Evolutionary conservation across 2,113 vertebrate genomes (phyloP), one percentile per base, ranked within the genome.

Genomic region (Empidonax traillii): DNA sequence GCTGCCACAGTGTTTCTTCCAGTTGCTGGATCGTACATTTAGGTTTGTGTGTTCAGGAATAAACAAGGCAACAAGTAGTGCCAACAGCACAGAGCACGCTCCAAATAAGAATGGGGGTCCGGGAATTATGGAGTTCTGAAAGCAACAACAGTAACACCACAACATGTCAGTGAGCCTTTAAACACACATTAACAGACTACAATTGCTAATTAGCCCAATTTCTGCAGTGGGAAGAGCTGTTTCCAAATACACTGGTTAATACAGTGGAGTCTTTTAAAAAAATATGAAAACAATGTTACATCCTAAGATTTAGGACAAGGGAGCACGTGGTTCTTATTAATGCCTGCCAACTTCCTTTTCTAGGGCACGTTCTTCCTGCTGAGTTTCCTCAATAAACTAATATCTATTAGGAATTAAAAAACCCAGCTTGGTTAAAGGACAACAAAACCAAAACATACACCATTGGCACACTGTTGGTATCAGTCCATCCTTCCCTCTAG

Each of bases 31-130:
- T 19, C 99, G 97, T 25, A 97, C 55, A 3, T 97, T 98, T 76
- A 98, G 92, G 59, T 98, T 98, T 14, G 98, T 98, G 85, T 99
- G 98, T 92, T 99, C 98, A 7, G 98, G 99, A 94, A 99, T 99
- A 91, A 99, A 99, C 97, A 99, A 98, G 96, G 99, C 99, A 97
- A 99, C 99, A 39, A 99, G 98, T 20, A 99, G 97, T 59, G 98
- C 99, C 91, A 99, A 85, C 75, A 99, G 97, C 55, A 99, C 99
- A 5, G 98, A 98, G 85, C 99, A 99, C 0, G 98, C 98, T 66
- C 98, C 98, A 46, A 99, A 99, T 41, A 99, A 97, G 93, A 99
- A 99, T 0, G 99, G 98, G 31, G 98, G 98, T 3, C 99, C 99
- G 4, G 98, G 98, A 93, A 99, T 99, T 58, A 99, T 99, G 25